phyloP scores from a whole-genome alignment of 2,113 vertebrate species.

The Antennarius striatus region DNA sequence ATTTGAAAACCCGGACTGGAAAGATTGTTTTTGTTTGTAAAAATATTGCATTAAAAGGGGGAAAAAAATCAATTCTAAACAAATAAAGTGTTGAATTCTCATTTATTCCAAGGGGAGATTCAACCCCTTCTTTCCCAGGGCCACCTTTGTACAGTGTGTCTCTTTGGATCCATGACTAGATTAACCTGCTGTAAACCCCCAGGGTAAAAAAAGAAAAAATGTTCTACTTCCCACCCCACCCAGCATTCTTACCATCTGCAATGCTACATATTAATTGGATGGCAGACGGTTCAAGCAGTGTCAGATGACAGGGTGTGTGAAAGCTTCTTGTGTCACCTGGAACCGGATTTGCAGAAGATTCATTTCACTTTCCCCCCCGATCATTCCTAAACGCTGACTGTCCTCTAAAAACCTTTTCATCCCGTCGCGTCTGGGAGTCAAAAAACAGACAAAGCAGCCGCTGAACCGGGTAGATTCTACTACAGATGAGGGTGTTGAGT shows the following conservation, averaged over 20 bases:
- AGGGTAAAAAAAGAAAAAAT: not conserved
- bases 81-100: conserved; percentile 1
- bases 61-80: conserved; percentile 1
- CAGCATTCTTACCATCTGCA: conserved; percentile 14
- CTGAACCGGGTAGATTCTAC: too few relatives aligned
- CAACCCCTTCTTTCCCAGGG: too few relatives aligned
- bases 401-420: not conserved
- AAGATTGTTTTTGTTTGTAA: conserved; percentile 57
- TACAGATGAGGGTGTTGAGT: too few relatives aligned
- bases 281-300: conserved; percentile 1
- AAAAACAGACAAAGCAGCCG: too few relatives aligned
- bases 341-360: not conserved
- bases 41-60: conserved; percentile 65
- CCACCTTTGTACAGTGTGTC: too few relatives aligned
- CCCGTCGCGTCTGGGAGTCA: not conserved
- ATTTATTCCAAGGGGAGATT: not conserved
- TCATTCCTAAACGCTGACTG: too few relatives aligned
- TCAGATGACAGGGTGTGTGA: conserved; percentile 13
- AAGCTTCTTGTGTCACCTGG: not conserved
- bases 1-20: conserved; percentile 54
- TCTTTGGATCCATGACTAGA: conserved; percentile 1
- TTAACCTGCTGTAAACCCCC: not conserved
- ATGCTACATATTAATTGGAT: not conserved
- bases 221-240: not conserved
- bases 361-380: too few relatives aligned